Conservation (phyloP, 2,888 invertebrate species). For the Lottia gigantea region DNA sequence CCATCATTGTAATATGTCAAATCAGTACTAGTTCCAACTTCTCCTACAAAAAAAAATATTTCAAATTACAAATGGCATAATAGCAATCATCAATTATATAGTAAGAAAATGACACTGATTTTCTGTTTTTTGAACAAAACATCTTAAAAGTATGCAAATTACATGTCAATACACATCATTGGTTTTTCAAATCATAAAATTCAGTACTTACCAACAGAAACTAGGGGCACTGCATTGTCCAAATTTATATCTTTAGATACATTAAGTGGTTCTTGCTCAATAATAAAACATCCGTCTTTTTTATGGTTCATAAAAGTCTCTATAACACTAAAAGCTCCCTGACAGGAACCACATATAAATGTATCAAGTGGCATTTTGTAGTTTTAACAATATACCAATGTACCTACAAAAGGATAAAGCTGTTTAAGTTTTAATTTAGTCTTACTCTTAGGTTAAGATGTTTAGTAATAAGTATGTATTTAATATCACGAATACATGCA, state of each 20-base stretch:
- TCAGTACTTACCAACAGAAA: neutral
- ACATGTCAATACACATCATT: no score
- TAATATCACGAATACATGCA: no score
- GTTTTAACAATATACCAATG: no score
- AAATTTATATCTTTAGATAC: conserved; percentile 25
- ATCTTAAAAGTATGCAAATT: no score
- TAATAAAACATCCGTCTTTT: conserved; percentile 41
- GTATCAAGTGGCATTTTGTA: conserved; percentile 56
- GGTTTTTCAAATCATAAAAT: neutral
- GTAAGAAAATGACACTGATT: no score
- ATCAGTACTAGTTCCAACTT: neutral
- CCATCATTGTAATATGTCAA: neutral
- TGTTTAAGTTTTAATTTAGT: no score
- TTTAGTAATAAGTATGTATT: no score
- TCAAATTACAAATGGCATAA: no score
- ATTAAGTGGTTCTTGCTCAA: conserved; percentile 18
- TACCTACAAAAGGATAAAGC: no score
- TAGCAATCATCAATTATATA: no score
- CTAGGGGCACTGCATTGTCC: neutral
- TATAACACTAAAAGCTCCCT: conserved; percentile 61
- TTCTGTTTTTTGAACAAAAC: no score
- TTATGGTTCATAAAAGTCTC: conserved; percentile 63
- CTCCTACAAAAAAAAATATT: neutral
- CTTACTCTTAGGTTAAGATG: no score
- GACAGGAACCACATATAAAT: conserved; percentile 65